Evolutionary conservation across 2,888 invertebrate genomes (phyloP).

Genomic region (Ectemnius continuus): DNA sequence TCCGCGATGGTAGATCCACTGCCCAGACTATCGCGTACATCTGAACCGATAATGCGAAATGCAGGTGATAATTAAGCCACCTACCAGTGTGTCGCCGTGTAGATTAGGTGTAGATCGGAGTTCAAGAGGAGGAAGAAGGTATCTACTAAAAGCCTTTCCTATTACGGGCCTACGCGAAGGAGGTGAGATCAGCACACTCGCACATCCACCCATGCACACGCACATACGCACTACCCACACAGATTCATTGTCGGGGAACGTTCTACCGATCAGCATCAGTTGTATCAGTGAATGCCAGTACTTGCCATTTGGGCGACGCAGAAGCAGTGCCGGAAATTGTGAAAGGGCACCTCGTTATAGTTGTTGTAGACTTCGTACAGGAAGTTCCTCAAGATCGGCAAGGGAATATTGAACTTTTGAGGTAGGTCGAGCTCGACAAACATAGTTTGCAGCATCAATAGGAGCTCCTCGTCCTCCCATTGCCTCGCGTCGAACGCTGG

Average conservation of each 20-base stretch:
- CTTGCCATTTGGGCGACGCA: conserved; percentile 93
- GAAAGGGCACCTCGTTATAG: conserved; percentile 92
- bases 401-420: conserved; percentile 87
- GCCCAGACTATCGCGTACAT: conserved; percentile 90
- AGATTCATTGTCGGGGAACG: neutral
- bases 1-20: conserved; percentile 84
- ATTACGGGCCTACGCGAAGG: too few species aligned
- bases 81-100: conserved; percentile 3
- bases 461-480: conserved; percentile 90
- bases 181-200: too few species aligned
- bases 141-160: too few species aligned
- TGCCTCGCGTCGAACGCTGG: conserved; percentile 89
- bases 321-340: conserved; percentile 92
- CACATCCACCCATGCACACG: too few species aligned
- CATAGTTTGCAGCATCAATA: conserved; percentile 89
- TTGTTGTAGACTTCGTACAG: conserved; percentile 88
- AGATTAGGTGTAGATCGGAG: conserved; percentile 10
- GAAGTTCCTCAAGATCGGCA: conserved; percentile 84
- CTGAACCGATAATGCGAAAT: conserved; percentile 76
- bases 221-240: neutral
- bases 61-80: neutral
- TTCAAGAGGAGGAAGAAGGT: too few species aligned
- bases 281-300: conserved; percentile 47
- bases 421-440: conserved; percentile 88
- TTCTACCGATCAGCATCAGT: neutral